A percentile compares a stretch with the other conserved stretches of the same genome.
Evolutionary conservation across 1,140 invertebrate species (phyloP).

Genomic region (Pachyrhynchus sulphureomaculatus): DNA sequence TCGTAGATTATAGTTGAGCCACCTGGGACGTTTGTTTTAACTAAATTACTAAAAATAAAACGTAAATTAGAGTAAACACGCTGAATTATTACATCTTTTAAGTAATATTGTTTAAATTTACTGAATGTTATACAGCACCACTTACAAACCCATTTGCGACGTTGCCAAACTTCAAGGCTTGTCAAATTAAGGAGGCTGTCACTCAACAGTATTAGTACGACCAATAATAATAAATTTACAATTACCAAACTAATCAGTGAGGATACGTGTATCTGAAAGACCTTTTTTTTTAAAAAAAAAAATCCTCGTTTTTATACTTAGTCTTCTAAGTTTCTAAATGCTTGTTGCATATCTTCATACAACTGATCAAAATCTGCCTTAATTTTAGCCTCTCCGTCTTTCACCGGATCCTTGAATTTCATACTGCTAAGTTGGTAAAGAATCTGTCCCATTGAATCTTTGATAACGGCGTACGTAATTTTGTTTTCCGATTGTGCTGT

Average conservation of each 20-base stretch:
- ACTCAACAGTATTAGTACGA: conserved; percentile 7
- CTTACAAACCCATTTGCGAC: no score
- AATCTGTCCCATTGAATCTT: conserved; percentile 94
- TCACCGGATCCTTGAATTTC: conserved; percentile 99
- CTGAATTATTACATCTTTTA: no score
- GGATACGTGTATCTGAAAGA: conserved; percentile 15
- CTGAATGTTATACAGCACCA: no score
- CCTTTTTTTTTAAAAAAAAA: conserved; percentile 2
- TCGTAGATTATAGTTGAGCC: no score
- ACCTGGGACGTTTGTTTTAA: no score
- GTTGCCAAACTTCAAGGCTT: no score
- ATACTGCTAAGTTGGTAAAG: conserved; percentile 98
- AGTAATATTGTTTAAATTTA: conserved; percentile 2
- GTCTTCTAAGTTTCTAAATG: conserved; percentile 98
- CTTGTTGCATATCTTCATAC: conserved; percentile 92
- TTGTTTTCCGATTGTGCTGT: conserved; percentile 99
- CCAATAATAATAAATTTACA: conserved; percentile 25
- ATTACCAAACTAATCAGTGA: conserved; percentile 28
- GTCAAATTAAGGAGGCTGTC: no score
- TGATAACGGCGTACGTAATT: conserved; percentile 97
- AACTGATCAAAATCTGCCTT: conserved; percentile 95
- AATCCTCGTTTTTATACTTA: conserved; percentile 56
- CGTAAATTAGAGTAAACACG: no score
- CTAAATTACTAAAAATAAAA: no score
- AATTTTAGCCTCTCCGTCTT: conserved; percentile 97